Conservation (phyloP, 2,888 invertebrate species). For the Lithosia quadra region DNA sequence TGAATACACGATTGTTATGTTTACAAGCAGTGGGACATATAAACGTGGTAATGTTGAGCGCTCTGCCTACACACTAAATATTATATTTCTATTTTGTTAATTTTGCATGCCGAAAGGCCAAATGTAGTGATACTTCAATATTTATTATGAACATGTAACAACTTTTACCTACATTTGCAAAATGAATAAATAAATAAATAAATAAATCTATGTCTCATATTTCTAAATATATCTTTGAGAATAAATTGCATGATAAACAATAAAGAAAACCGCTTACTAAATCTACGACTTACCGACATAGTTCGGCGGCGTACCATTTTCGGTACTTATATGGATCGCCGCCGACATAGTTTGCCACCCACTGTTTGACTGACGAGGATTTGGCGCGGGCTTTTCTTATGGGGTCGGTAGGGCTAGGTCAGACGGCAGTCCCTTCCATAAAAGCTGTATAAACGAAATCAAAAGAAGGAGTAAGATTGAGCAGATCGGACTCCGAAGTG, state of each 20-base stretch:
- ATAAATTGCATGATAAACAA: too few species aligned
- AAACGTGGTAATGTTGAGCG: neutral
- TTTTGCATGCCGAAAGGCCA: too few species aligned
- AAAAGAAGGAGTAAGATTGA: neutral
- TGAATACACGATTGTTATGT: constrained; percentile 1
- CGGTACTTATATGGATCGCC: neutral
- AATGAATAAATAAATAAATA: too few species aligned
- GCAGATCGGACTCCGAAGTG: neutral
- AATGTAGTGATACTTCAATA: too few species aligned
- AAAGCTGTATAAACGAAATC: neutral
- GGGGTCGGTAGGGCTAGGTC: too few species aligned
- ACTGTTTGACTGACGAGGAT: neutral
- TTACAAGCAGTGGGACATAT: neutral
- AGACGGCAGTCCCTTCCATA: neutral
- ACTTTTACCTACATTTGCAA: too few species aligned
- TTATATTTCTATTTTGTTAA: too few species aligned
- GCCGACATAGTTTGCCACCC: neutral
- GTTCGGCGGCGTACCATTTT: neutral
- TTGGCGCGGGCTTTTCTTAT: neutral
- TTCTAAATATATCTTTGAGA: too few species aligned
- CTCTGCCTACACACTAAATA: neutral
- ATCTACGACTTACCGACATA: neutral
- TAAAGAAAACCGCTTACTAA: too few species aligned
- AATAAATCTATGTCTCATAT: too few species aligned
- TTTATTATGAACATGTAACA: too few species aligned